These are phyloP conservation scores for Paelopatides confundens DNA, from an alignment of 53 echinoderm and acorn worm species.

Conservation along the genomic window DNA sequence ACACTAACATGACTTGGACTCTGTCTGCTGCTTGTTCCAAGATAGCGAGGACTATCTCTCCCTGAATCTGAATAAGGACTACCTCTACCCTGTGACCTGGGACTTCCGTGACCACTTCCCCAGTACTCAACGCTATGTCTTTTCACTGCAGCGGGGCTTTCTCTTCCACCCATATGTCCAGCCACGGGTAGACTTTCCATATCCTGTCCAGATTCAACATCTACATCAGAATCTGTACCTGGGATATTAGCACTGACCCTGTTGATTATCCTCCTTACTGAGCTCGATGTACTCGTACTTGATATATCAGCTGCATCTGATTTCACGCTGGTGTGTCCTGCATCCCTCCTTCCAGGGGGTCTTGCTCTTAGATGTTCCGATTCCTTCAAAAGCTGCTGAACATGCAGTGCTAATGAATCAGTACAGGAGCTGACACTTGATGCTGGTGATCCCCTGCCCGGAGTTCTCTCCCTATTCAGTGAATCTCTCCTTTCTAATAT, in stretches of 20 bases:
- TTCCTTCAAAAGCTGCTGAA: slow-evolving; percentile 70
- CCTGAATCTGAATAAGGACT: slow-evolving; percentile 27
- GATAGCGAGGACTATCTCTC: slow-evolving; percentile 30
- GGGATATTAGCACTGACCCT: slow-evolving; percentile 69
- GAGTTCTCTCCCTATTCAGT: slow-evolving; percentile 16
- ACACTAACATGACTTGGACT: slow-evolving; percentile 24
- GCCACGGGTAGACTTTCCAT: background rate
- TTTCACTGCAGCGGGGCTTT: background rate
- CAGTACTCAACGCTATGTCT: slow-evolving; percentile 1
- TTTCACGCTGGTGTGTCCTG: slow-evolving; percentile 17
- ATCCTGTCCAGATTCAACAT: background rate
- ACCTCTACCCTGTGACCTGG: background rate
- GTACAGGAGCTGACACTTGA: slow-evolving; percentile 69
- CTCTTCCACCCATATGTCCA: background rate
- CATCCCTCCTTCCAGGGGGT: slow-evolving; percentile 41
- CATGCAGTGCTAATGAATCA: slow-evolving; percentile 81
- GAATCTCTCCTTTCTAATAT: slow-evolving; percentile 57
- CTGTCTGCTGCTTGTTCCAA: background rate
- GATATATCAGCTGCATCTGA: slow-evolving; percentile 59
- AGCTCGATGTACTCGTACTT: slow-evolving; percentile 97
- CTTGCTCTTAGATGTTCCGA: slow-evolving; percentile 66
- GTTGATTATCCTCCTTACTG: slow-evolving; percentile 90
- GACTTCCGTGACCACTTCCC: slow-evolving; percentile 22
- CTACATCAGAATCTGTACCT: slow-evolving; percentile 64
- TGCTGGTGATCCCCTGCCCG: slow-evolving; percentile 11